Evolutionary conservation across 2,113 vertebrate genomes (phyloP).

Genomic region (Pithys albifrons): DNA sequence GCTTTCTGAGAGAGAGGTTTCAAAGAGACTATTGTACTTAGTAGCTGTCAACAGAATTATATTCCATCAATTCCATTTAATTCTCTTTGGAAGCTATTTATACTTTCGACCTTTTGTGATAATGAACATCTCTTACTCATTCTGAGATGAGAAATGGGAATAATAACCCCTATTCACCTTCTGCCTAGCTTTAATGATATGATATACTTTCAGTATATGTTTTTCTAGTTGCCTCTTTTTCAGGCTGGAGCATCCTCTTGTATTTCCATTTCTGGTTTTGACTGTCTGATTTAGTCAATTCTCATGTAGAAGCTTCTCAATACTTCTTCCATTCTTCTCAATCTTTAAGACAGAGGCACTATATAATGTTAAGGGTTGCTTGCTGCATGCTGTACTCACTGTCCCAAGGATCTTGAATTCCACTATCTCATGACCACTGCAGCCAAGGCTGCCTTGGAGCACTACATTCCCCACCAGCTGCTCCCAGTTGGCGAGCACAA

Average conservation of each 20-base stretch:
- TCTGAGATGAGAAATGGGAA: neutral
- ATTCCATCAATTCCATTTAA: neutral
- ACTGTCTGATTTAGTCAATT: neutral
- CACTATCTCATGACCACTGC: neutral
- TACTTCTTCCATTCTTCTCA: neutral
- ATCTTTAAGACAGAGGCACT: neutral
- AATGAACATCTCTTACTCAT: neutral
- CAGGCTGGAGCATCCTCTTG: neutral
- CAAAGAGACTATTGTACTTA: neutral
- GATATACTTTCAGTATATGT: neutral
- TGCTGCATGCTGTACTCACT: neutral
- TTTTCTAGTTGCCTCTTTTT: neutral
- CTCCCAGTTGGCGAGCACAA: neutral
- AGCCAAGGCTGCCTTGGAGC: neutral
- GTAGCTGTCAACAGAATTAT: neutral
- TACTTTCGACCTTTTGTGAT: neutral
- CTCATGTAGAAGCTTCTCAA: neutral
- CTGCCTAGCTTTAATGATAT: neutral
- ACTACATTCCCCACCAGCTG: neutral
- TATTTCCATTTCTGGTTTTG: neutral
- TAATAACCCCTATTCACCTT: neutral
- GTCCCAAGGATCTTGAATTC: neutral
- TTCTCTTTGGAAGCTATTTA: neutral
- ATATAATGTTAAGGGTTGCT: neutral
- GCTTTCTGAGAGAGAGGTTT: neutral